Conservation (phyloP, 2,797 vertebrate species). For the Ataeniobius toweri region DNA sequence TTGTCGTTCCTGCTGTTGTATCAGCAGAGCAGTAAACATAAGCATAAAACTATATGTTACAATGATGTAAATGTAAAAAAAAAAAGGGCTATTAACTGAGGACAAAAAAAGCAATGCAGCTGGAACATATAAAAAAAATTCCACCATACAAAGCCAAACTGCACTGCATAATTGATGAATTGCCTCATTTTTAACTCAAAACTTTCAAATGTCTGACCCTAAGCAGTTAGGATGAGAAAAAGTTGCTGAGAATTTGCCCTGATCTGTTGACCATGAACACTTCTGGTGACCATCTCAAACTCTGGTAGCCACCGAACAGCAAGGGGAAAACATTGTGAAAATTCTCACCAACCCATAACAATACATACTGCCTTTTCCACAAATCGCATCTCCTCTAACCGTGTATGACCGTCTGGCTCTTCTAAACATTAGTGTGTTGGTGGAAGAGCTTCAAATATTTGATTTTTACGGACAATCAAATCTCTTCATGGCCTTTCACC, state of each 20-base stretch:
- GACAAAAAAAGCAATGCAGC: constrained; percentile 1
- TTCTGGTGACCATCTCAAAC: background rate
- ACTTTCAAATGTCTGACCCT: background rate
- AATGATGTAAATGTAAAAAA: constrained; percentile 60
- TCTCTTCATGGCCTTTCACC: too few relatives aligned
- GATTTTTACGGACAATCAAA: too few relatives aligned
- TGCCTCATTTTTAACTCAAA: background rate
- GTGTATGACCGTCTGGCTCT: too few relatives aligned
- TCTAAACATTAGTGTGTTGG: too few relatives aligned
- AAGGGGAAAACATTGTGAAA: background rate
- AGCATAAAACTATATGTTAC: constrained; percentile 68
- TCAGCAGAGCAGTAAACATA: constrained; percentile 67
- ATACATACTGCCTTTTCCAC: too few relatives aligned
- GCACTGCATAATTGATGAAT: background rate
- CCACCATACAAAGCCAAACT: too few relatives aligned
- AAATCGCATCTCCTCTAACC: too few relatives aligned
- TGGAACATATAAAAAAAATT: background rate
- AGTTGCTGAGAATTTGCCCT: background rate
- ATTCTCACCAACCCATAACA: background rate
- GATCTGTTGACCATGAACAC: background rate
- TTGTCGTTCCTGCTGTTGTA: constrained; percentile 30
- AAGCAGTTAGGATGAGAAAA: background rate
- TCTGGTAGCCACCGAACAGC: too few relatives aligned
- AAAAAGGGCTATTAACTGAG: constrained; percentile 54
- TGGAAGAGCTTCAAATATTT: too few relatives aligned